These are phyloP conservation scores for Bubo blakistoni DNA, from an alignment of 2,113 vertebrate genomes.

Conservation along the genomic window DNA sequence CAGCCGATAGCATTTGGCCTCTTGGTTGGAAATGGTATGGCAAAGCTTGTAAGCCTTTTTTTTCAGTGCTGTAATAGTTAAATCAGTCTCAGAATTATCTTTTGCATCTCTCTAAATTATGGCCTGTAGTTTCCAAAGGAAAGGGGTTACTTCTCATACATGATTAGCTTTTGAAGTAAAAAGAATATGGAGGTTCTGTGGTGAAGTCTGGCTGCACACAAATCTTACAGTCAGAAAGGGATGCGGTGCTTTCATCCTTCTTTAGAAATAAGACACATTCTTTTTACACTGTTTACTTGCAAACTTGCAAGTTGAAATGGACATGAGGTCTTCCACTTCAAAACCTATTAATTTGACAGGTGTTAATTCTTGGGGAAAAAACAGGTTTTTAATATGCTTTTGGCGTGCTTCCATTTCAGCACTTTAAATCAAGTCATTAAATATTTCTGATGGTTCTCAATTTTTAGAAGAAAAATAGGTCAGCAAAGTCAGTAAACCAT, in stretches of 20 bases:
- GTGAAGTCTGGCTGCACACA: neutral
- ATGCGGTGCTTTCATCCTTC: neutral
- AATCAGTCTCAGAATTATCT: neutral
- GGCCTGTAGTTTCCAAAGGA: neutral
- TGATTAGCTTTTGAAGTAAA: neutral
- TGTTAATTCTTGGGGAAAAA: neutral
- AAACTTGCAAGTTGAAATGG: neutral
- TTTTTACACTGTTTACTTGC: neutral
- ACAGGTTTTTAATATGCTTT: neutral
- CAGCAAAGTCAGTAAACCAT: neutral
- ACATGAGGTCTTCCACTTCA: neutral
- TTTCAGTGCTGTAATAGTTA: neutral
- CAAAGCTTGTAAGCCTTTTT: neutral
- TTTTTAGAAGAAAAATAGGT: slow-evolving; percentile 7
- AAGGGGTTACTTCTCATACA: neutral
- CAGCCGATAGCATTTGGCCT: neutral
- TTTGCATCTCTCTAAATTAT: neutral
- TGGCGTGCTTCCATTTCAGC: neutral
- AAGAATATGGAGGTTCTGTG: neutral
- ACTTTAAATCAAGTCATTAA: slow-evolving; percentile 13
- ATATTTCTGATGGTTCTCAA: slow-evolving; percentile 20
- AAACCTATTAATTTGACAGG: neutral
- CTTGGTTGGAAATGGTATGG: neutral
- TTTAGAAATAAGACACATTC: neutral
- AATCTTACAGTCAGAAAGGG: neutral